Evolutionary conservation across 30 jellyfish, hydroid and myxozoan species (phyloP), one percentile per base, ranked within the genome.

Genomic region (Sanderia malayensis): DNA sequence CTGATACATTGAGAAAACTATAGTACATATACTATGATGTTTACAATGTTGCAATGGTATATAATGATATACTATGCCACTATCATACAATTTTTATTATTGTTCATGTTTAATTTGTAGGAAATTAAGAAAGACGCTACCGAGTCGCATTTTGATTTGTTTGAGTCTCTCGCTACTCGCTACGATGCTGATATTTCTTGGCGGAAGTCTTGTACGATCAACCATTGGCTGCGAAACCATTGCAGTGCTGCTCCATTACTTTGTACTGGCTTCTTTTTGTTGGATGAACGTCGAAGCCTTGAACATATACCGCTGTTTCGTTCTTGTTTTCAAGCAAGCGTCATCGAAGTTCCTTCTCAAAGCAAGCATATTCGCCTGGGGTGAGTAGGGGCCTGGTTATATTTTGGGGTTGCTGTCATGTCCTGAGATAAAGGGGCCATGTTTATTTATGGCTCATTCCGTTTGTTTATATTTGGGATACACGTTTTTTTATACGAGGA

Each of bases 261-360:
- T 74, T 27, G 30, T 74, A 31, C 76, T 74, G 58, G n/a, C 86
- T 7, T 58, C 86, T 11, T 74, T 74, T 19, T 37, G 76, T 23
- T 74, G 86, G 86, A 74, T 59, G 76, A 72, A 37, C n/a, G 88
- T 76, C 18, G 88, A 76, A 21, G 88, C 73, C 15, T 22, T 46
- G 0, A 65, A 25, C 7, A 32, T 76, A 37, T 76, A 76, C 28
- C 61, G 61, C 0, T 47, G 59, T 32, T 46, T 76, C 58, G 88
- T 65, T 4, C 61, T 61, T 30, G 41, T 76, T 19, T 9, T 76
- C 60, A 45, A 58, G 49, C 33, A 71, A 18, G 44, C 23, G 18
- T 4, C 47, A 0, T 58, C 79, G 26, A 76, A 49, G n/a, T 67
- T 76, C 45, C 23, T 76, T 18, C 71, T 64, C 4, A 76, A 63